These are phyloP conservation scores for Aythya baeri DNA, from an alignment of 2,113 vertebrate species.

Conservation along the genomic window DNA sequence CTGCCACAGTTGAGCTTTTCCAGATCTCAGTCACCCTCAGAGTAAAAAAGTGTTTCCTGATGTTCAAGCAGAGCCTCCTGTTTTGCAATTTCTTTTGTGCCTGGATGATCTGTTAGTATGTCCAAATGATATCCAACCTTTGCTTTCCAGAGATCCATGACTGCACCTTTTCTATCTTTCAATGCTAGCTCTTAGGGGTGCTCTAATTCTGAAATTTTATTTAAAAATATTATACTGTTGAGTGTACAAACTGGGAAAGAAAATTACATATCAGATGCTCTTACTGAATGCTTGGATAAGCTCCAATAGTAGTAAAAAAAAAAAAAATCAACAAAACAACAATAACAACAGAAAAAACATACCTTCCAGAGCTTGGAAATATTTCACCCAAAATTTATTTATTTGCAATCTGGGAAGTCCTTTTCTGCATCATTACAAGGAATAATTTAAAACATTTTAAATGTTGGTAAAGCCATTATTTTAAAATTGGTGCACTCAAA, in stretches of 20 bases:
- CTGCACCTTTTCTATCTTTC: neutral
- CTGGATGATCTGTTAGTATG: neutral
- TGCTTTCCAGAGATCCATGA: neutral
- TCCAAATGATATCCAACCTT: neutral
- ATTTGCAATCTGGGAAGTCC: neutral
- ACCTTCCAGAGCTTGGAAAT: neutral
- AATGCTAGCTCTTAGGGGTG: neutral
- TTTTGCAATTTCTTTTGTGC: neutral
- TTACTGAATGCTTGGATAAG: neutral
- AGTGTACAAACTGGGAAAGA: neutral
- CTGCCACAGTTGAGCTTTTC: neutral
- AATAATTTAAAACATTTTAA: neutral
- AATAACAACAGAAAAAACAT: too few relatives aligned
- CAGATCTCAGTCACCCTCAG: neutral
- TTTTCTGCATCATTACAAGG: neutral
- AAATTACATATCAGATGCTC: neutral
- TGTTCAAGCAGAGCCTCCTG: neutral
- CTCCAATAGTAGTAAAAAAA: neutral
- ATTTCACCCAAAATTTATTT: neutral
- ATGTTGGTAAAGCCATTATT: neutral
- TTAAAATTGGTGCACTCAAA: neutral
- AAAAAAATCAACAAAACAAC: too few relatives aligned
- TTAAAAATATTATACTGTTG: neutral
- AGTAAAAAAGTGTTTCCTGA: neutral
- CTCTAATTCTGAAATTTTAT: neutral